Percentiles rank a stretch among this genome's conserved stretches.
These are phyloP conservation scores for Diaprepes abbreviatus DNA, from an alignment of 2,888 invertebrate genomes.

Conservation along the genomic window DNA sequence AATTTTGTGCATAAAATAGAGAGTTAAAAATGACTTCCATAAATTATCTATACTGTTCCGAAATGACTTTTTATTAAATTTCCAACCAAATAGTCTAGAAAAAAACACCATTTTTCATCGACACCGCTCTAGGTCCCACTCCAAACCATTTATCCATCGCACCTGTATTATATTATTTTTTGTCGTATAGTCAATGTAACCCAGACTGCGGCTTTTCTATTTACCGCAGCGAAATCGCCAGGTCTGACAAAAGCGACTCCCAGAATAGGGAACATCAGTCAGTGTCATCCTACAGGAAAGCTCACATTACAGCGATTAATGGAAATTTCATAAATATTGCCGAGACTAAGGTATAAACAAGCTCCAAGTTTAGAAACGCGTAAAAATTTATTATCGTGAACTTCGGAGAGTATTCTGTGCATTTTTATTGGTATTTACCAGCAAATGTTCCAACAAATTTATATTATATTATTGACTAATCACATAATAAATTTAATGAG, in stretches of 20 bases:
- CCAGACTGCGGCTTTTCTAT: conserved; percentile 8
- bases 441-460: too few species aligned
- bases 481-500: too few species aligned
- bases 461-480: too few species aligned
- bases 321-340: conserved; percentile 63
- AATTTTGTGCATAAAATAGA: too few species aligned
- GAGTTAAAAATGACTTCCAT: too few species aligned
- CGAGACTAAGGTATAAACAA: conserved; percentile 63
- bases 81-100: background rate
- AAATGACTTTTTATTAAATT: conserved; percentile 8
- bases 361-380: conserved; percentile 40
- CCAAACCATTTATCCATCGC: conserved; percentile 5
- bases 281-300: conserved; percentile 57
- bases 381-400: conserved; percentile 4
- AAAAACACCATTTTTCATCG: conserved; percentile 1
- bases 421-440: too few species aligned
- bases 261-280: conserved; percentile 61
- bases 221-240: conserved; percentile 50
- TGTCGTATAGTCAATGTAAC: conserved; percentile 7
- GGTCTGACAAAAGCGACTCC: conserved; percentile 57
- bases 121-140: background rate
- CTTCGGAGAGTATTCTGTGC: too few species aligned
- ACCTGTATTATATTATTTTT: conserved; percentile 27
- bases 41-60: too few species aligned
- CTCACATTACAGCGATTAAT: conserved; percentile 63